Conservation (phyloP, 2,888 invertebrate genomes). For the Tethea ocularis region DNA sequence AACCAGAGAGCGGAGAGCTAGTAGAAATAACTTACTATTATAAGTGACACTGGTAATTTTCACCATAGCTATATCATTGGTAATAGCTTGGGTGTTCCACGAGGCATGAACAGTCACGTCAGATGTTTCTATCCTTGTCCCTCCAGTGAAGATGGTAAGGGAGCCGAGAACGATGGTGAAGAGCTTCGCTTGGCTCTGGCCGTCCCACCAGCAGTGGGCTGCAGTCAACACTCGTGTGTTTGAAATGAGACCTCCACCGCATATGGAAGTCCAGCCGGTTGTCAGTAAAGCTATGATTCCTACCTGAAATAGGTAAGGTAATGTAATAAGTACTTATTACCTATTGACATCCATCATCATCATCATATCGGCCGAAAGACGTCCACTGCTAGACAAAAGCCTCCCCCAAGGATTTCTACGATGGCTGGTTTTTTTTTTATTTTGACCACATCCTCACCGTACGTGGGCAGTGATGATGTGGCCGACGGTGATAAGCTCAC, state of each 20-base stretch:
- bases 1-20: too few relatives aligned
- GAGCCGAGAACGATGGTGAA: slow-evolving; percentile 72
- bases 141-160: slow-evolving; percentile 64
- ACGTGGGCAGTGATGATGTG: too few relatives aligned
- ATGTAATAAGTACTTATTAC: too few relatives aligned
- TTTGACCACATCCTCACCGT: too few relatives aligned
- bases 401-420: too few relatives aligned
- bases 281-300: slow-evolving; percentile 61
- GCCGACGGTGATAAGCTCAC: too few relatives aligned
- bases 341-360: too few relatives aligned
- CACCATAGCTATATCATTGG: slow-evolving; percentile 63
- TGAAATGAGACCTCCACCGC: slow-evolving; percentile 69
- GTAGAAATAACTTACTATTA: slow-evolving; percentile 54
- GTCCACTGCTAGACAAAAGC: not conserved
- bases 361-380: not conserved
- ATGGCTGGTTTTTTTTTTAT: too few relatives aligned
- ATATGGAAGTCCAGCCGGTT: slow-evolving; percentile 61
- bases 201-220: slow-evolving; percentile 77
- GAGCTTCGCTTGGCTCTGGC: slow-evolving; percentile 51
- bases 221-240: slow-evolving; percentile 64
- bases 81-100: slow-evolving; percentile 56
- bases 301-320: slow-evolving; percentile 43
- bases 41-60: slow-evolving; percentile 48
- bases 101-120: slow-evolving; percentile 54
- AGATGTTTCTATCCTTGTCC: slow-evolving; percentile 55